Conservation (phyloP, 2,113 vertebrate species). For the Siniperca chuatsi region DNA sequence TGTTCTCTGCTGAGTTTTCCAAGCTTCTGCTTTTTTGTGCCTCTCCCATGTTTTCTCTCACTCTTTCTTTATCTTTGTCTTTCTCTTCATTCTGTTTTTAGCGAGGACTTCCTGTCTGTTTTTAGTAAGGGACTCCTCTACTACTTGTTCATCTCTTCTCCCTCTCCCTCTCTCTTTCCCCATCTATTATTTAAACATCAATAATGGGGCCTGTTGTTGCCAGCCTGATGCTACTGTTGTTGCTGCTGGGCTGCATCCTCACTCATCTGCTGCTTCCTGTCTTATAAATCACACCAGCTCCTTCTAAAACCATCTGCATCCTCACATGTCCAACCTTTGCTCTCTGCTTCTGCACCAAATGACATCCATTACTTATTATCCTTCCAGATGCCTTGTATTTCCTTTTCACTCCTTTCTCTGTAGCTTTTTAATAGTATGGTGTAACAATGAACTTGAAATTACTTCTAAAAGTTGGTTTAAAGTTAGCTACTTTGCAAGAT, state of each 20-base stretch:
- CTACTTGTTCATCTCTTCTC: constrained; percentile 36
- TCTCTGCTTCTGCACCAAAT: constrained; percentile 13
- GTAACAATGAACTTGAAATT: not conserved
- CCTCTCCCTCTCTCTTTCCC: constrained; percentile 27
- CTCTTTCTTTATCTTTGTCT: not conserved
- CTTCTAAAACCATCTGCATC: constrained; percentile 52
- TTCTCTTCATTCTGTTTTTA: constrained; percentile 13
- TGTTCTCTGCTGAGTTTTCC: constrained; percentile 13
- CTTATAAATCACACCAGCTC: constrained; percentile 55
- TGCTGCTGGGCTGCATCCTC: constrained; percentile 48
- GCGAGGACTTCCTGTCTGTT: constrained; percentile 30
- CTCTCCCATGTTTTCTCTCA: not conserved
- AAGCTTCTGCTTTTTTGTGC: not conserved
- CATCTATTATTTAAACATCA: constrained; percentile 79
- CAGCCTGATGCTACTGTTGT: constrained; percentile 60
- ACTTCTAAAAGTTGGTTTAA: not conserved
- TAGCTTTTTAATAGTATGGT: not conserved
- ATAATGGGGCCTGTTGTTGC: constrained; percentile 66
- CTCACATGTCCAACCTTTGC: constrained; percentile 38
- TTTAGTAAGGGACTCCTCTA: constrained; percentile 14
- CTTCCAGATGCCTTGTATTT: constrained; percentile 4
- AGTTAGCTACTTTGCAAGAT: not conserved
- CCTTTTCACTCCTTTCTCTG: not conserved
- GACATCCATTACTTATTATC: not conserved
- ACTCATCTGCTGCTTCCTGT: constrained; percentile 54